Conservation (phyloP, 2,797 vertebrate genomes). For the Echeneis naucrates region DNA sequence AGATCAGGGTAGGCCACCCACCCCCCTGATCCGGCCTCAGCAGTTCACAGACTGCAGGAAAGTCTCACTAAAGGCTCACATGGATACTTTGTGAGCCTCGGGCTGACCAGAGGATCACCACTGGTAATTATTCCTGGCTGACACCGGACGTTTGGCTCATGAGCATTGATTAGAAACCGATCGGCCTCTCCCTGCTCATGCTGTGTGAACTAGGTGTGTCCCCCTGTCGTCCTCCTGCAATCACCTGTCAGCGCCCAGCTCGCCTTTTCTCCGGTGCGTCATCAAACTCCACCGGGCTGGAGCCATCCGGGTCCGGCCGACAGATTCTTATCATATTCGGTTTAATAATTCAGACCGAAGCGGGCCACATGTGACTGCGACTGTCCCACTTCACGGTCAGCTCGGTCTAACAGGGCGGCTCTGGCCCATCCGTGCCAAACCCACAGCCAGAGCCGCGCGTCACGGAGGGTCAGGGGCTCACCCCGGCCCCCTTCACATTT, state of each 20-base stretch:
- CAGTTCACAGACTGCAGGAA: neutral
- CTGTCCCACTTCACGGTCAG: neutral
- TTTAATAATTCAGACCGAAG: conserved; percentile 74
- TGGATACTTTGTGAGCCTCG: neutral
- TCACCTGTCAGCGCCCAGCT: conserved; percentile 66
- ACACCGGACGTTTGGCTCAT: neutral
- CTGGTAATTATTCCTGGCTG: neutral
- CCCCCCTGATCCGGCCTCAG: neutral
- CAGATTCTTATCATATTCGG: conserved; percentile 53
- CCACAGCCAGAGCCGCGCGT: conserved; percentile 39
- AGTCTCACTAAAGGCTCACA: neutral
- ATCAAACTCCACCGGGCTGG: conserved; percentile 45
- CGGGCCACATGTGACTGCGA: conserved; percentile 26
- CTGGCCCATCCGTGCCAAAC: conserved; percentile 22
- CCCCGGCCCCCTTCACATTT: conserved; percentile 55
- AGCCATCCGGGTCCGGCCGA: conserved; percentile 31
- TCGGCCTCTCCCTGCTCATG: conserved; percentile 34
- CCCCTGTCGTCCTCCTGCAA: conserved; percentile 53
- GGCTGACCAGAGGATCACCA: neutral
- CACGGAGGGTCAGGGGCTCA: conserved; percentile 49
- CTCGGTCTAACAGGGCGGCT: conserved; percentile 13
- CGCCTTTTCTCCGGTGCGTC: conserved; percentile 31
- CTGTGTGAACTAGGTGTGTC: conserved; percentile 58
- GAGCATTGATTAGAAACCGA: conserved; percentile 22
- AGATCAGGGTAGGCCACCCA: conserved; percentile 21